Evolutionary conservation across 2,113 vertebrate genomes (phyloP), one percentile per base, ranked within the genome.

Genomic region (Elephas maximus): DNA sequence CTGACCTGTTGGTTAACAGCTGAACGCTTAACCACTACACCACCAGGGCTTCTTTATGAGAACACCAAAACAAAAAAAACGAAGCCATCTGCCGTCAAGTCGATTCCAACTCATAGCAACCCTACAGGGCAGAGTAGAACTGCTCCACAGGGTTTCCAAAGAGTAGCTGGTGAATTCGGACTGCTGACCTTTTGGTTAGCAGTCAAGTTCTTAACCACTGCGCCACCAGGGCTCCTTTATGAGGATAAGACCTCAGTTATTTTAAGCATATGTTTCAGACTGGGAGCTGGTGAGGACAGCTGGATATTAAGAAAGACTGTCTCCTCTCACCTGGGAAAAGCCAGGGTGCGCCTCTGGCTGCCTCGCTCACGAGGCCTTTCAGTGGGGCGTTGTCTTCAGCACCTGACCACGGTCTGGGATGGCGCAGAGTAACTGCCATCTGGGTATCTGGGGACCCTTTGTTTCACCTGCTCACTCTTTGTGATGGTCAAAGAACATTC

Each of bases 401-500:
- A 60, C 21, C 2, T 8, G 85, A 83, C 33, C 33, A 4, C 2
- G 26, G 26, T 37, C 7, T 3, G 93, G 30, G 21, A 21, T 0
- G 23, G 11, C 0, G 0, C 67, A 2, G 9, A 11, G 8, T 30
- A 79, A 67, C 3, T 0, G 15, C 0, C 5, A 15, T 53, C 28
- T 4, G 51, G 2, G 10, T 1, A 20, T 24, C 24, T 45, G 2
- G 0, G 8, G 73, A 33, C 14, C 44, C 44, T 82, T 51, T 15
- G 48, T 71, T 92, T 85, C 21, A 81, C 30, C 20, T 77, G 51
- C 69, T 93, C 48, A 93, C 89, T 41, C 73, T 21, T 81, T 60
- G 60, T 45, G n/a, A 78, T n/a, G 20, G 45, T 51, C 62, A 94
- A 97, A 95, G 26, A 76, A 65, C 23, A 85, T 28, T 67, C 65